phyloP scores from a whole-genome alignment of 1,140 invertebrate genomes.

The Euwallacea similis region DNA sequence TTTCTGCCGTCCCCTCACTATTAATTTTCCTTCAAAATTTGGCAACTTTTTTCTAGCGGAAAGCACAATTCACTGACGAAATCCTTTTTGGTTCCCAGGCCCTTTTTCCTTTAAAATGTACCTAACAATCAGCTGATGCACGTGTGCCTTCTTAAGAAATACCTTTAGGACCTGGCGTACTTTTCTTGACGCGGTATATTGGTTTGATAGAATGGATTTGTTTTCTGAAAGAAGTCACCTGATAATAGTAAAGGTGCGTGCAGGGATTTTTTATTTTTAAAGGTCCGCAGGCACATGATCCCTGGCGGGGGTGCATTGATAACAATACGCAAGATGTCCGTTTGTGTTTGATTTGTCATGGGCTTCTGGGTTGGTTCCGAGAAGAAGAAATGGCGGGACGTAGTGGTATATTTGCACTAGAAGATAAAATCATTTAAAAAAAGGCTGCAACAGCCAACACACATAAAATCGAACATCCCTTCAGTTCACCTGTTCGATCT shows the following conservation, averaged over 20 bases:
- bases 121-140: slow-evolving; percentile 24
- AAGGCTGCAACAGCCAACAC: not conserved
- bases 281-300: too few relatives aligned
- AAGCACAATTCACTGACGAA: too few relatives aligned
- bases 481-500: slow-evolving; percentile 17
- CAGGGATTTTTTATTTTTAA: not conserved
- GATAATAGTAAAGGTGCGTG: slow-evolving; percentile 19
- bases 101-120: too few relatives aligned
- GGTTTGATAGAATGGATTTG: slow-evolving; percentile 10
- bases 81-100: too few relatives aligned
- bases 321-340: not conserved
- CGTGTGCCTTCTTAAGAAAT: slow-evolving; percentile 25
- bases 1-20: too few relatives aligned
- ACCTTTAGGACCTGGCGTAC: not conserved
- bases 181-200: slow-evolving; percentile 1
- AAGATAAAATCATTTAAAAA: not conserved
- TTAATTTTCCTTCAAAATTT: too few relatives aligned
- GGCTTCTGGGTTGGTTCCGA: not conserved
- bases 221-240: slow-evolving; percentile 16
- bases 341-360: not conserved
- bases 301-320: too few relatives aligned
- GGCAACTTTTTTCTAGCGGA: too few relatives aligned
- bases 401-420: not conserved
- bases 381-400: not conserved
- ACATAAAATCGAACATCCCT: slow-evolving; percentile 8